Conservation (phyloP, 1,140 invertebrate genomes). For the Hyposmocoma kahamanoa region DNA sequence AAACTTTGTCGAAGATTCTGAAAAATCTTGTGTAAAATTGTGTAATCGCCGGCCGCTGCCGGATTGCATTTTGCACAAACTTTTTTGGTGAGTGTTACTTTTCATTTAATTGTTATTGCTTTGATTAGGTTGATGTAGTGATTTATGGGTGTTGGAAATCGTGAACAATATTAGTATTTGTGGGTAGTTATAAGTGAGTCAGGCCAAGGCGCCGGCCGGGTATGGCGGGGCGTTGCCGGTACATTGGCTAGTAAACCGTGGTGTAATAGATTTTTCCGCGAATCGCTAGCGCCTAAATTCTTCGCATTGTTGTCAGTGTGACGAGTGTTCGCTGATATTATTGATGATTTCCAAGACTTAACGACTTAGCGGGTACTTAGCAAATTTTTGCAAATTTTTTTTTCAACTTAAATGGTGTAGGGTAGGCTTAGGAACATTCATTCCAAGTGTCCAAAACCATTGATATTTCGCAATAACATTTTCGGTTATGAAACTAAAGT, state of each 20-base stretch:
- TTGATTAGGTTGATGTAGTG: background rate
- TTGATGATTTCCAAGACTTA: no score
- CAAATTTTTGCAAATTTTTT: no score
- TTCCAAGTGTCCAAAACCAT: no score
- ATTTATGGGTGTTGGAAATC: background rate
- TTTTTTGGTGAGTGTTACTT: constrained; percentile 59
- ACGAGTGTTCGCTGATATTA: no score
- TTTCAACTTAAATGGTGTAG: no score
- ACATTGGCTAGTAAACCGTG: constrained; percentile 24
- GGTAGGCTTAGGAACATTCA: no score
- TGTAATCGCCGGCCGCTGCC: constrained; percentile 63
- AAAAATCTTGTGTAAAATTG: constrained; percentile 72
- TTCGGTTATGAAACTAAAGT: no score
- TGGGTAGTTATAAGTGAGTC: background rate
- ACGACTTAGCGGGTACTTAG: background rate
- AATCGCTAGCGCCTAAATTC: constrained; percentile 55
- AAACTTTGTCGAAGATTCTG: constrained; percentile 73
- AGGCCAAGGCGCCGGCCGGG: no score
- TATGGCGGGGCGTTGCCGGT: constrained; percentile 59
- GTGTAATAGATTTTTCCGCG: constrained; percentile 49
- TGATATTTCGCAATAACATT: no score
- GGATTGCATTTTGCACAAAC: constrained; percentile 66
- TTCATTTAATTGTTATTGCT: constrained; percentile 5
- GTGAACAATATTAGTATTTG: background rate
- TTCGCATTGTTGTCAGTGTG: constrained; percentile 19